phyloP scores from a whole-genome alignment of 2,797 vertebrate genomes.

The Hephaestus fuliginosus region DNA sequence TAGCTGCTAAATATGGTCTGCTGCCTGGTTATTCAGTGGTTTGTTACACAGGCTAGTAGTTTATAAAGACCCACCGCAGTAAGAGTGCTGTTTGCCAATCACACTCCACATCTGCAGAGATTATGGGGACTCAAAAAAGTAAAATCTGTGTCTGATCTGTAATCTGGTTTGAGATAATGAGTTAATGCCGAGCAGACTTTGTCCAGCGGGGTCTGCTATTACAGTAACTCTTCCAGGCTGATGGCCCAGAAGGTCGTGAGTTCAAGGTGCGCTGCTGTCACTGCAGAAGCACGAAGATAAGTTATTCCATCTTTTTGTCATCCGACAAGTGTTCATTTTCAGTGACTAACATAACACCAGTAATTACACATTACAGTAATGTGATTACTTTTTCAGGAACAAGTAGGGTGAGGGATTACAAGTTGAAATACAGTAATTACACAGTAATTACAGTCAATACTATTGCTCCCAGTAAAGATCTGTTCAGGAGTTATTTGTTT shows the following conservation, averaged over 20 bases:
- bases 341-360: slow-evolving; percentile 1
- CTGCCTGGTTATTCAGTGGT: slow-evolving; percentile 16
- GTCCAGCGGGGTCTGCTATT: slow-evolving; percentile 28
- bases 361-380: not conserved
- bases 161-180: slow-evolving; percentile 39
- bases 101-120: slow-evolving; percentile 15
- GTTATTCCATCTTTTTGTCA: not conserved
- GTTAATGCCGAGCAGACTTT: slow-evolving; percentile 41
- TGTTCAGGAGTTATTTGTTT: not conserved
- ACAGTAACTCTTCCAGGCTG: slow-evolving; percentile 32
- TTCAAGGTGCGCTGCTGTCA: slow-evolving; percentile 22
- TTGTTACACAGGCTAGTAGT: slow-evolving; percentile 8
- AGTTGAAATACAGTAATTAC: not conserved
- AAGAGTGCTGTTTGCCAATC: slow-evolving; percentile 24
- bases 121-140: slow-evolving; percentile 7
- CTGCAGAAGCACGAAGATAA: slow-evolving; percentile 3
- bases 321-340: not conserved
- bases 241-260: slow-evolving; percentile 7
- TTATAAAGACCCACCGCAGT: slow-evolving; percentile 9
- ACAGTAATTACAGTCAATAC: not conserved
- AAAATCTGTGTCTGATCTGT: slow-evolving; percentile 6
- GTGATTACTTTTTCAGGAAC: not conserved
- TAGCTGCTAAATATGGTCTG: slow-evolving; percentile 42
- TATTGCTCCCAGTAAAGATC: not conserved
- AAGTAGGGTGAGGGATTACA: not conserved